Conservation (phyloP, 2,113 vertebrate species). For the Limanda limanda region DNA sequence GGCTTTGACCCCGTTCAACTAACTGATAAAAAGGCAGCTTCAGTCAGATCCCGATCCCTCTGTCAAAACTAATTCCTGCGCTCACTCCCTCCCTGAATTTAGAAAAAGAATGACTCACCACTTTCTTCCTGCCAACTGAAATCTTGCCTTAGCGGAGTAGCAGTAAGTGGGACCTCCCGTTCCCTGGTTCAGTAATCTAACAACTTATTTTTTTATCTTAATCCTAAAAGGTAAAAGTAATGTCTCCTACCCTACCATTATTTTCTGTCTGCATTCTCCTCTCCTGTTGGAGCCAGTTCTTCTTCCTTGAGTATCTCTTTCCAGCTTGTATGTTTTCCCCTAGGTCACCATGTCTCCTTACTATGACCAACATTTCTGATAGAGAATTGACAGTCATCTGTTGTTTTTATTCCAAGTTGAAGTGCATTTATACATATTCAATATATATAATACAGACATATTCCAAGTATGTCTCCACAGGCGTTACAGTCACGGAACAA, state of each 20-base stretch:
- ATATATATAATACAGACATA: no score
- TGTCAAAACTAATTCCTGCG: constrained; percentile 54
- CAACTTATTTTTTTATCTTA: constrained; percentile 23
- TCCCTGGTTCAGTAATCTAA: constrained; percentile 43
- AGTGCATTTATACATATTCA: no score
- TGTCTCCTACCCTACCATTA: constrained; percentile 9
- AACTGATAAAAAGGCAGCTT: constrained; percentile 52
- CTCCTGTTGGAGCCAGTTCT: constrained; percentile 12
- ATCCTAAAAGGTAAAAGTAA: constrained; percentile 2
- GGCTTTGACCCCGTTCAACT: constrained; percentile 33
- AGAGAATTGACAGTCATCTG: no score
- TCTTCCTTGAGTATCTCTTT: background rate
- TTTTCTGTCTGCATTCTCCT: background rate
- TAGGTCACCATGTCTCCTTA: no score
- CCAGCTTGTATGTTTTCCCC: no score
- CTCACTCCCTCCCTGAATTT: constrained; percentile 42
- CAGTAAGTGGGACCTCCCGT: background rate
- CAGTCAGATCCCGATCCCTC: constrained; percentile 38
- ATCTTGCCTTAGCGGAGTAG: background rate
- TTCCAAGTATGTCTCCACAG: no score
- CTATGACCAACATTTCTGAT: no score
- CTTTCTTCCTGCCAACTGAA: constrained; percentile 36
- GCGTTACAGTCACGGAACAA: no score
- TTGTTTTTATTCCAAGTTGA: no score
- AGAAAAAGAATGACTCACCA: constrained; percentile 56